A percentile compares a stretch with the other conserved stretches of the same genome.
Evolutionary conservation across 2,888 invertebrate species (phyloP).

Genomic region (Cheilosia soror): DNA sequence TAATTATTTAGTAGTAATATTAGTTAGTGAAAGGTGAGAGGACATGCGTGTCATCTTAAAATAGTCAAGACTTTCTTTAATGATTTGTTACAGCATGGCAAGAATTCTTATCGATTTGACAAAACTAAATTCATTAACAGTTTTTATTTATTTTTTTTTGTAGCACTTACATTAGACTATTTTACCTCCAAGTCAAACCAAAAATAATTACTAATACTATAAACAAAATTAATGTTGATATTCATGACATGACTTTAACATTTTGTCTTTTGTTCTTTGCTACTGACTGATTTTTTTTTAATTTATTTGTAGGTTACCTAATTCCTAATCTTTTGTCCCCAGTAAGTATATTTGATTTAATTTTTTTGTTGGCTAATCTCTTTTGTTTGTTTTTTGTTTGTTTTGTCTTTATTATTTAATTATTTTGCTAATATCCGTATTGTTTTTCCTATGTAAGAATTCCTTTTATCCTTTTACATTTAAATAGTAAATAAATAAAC

Average conservation of each 20-base stretch:
- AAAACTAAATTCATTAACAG: conserved; percentile 40
- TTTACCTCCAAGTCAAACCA: neutral
- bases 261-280: conserved; percentile 76
- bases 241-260: conserved; percentile 61
- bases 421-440: conserved; percentile 26
- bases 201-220: conserved; percentile 1
- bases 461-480: neutral
- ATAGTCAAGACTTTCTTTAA: neutral
- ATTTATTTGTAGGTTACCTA: conserved; percentile 84
- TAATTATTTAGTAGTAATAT: neutral
- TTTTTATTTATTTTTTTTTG: conserved; percentile 32
- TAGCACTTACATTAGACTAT: conserved; percentile 3
- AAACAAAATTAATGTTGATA: conserved; percentile 48
- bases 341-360: conserved; percentile 77
- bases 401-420: conserved; percentile 8
- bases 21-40: conserved; percentile 47
- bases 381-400: conserved; percentile 44
- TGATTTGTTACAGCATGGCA: conserved; percentile 51
- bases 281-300: conserved; percentile 78
- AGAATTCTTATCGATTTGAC: conserved; percentile 20
- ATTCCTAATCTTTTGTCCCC: conserved; percentile 82
- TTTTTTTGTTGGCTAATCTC: conserved; percentile 54
- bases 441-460: conserved; percentile 4
- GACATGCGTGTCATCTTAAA: conserved; percentile 23
- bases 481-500: conserved; percentile 1